Conservation (phyloP, 2,113 vertebrate species). For the Vireo altiloquus region DNA sequence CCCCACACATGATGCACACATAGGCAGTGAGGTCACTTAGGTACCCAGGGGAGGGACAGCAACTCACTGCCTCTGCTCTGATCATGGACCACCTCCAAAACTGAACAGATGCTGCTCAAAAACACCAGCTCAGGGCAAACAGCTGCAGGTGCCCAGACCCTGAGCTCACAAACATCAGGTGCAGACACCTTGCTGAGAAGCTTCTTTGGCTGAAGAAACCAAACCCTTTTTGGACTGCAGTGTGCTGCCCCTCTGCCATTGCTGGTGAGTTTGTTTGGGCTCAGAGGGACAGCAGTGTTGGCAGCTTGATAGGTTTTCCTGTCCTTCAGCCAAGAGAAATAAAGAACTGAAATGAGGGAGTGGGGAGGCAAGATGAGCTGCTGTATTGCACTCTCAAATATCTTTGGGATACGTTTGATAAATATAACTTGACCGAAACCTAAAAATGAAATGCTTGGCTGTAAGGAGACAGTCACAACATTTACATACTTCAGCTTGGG, state of each 20-base stretch:
- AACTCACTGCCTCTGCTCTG: not conserved
- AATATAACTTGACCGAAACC: conserved; percentile 62
- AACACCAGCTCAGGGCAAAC: fast-evolving
- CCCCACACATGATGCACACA: not conserved
- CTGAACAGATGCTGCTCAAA: not conserved
- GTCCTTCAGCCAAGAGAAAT: conserved; percentile 39
- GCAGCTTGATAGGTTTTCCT: conserved; percentile 3
- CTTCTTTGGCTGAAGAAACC: not conserved
- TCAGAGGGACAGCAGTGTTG: not conserved
- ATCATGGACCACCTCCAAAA: not conserved
- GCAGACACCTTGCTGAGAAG: not conserved
- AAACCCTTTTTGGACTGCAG: not conserved
- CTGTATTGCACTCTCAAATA: conserved; percentile 14
- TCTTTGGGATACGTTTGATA: conserved; percentile 46
- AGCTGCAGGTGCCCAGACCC: not conserved
- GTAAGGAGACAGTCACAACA: not conserved
- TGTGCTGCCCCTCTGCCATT: not conserved
- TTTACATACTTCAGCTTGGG: not conserved
- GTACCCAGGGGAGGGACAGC: not conserved
- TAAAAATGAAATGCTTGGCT: conserved; percentile 38
- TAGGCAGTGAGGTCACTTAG: not conserved
- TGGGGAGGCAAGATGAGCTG: not conserved
- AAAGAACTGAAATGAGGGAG: not conserved
- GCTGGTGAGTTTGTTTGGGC: not conserved
- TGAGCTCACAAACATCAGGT: not conserved